Base-by-base conservation (phyloP, 2,113 vertebrate genomes). In the Petrocephalus microphthalmus region DNA sequence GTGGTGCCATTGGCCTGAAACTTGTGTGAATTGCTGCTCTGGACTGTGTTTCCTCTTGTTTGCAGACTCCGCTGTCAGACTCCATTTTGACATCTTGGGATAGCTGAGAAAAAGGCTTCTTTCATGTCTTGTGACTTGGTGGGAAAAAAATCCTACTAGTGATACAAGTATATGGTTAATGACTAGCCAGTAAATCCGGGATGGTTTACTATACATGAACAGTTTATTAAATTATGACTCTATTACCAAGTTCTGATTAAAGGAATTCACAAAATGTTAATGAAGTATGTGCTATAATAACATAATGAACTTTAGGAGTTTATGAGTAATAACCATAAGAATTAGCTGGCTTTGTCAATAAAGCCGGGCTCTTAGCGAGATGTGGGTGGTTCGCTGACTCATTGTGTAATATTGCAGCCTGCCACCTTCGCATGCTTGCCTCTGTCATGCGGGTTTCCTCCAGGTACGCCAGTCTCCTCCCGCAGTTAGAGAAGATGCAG, bases 401-500 rank as follows among this genome's bases (percentile, higher is more conserved):
- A 82, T 47, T 3, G 17, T 82, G 33, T 22, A 45, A 20, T 20
- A n/a, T 42, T 45, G 37, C 33, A n/a, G 42, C 37, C 37, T 83
- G 37, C 22, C 37, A 83, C 47, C 81, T 45, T 45, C 8, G 2
- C 60, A 29, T 67, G 60, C 60, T 29, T 10, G n/a, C 45, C 81
- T 20, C 15, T 83, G 81, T 83, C 47, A 49, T 49, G 20, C 47
- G 45, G 81, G 81, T 19, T 45, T 83, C 81, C 81, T 83, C 81
- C 8, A 3, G 81, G 81, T n/a, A 8, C 10, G 37, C 11, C 42
- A 7, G 19, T 49, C 37, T 83, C 81, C 89, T 74, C 74, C 71
- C 7, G 45, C 13, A 45, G 87, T 89, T 87, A 33, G 22, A 83
- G 29, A 52, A 84, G 57, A 33, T 25, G 85, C 89, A 82, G 88